These are phyloP conservation scores for Osmerus mordax DNA, from an alignment of 2,113 vertebrate genomes.

Conservation along the genomic window DNA sequence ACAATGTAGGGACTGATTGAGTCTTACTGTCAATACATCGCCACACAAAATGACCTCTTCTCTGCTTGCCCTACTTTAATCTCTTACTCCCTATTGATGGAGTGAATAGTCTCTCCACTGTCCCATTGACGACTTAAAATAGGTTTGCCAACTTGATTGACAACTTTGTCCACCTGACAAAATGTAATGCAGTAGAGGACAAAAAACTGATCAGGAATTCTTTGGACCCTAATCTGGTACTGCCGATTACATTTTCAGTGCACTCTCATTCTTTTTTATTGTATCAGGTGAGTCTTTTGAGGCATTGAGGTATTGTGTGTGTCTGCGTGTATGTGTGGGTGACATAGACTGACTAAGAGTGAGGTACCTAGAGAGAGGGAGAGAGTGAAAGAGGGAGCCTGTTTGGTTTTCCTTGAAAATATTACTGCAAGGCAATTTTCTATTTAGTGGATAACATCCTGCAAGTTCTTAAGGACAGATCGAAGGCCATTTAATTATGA, in stretches of 20 bases:
- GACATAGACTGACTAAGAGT: not conserved
- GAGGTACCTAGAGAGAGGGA: not conserved
- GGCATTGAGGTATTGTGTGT: conserved; percentile 48
- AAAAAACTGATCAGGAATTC: conserved; percentile 69
- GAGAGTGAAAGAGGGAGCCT: not conserved
- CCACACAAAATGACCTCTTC: conserved; percentile 43
- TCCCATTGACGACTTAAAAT: conserved; percentile 77
- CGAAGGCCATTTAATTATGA: not conserved
- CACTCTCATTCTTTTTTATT: conserved; percentile 60
- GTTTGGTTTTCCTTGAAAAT: not conserved
- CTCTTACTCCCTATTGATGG: conserved; percentile 71
- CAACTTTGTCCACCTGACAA: conserved; percentile 77
- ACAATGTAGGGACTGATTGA: conserved; percentile 66
- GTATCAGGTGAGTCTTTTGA: conserved; percentile 63
- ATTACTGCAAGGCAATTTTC: not conserved
- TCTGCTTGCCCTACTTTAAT: conserved; percentile 76
- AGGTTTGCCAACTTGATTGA: conserved; percentile 76
- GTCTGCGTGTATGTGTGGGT: not conserved
- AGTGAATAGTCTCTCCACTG: conserved; percentile 61
- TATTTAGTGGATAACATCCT: not conserved
- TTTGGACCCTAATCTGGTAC: conserved; percentile 68
- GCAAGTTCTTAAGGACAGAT: not conserved
- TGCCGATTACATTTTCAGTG: conserved; percentile 66
- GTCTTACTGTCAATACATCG: conserved; percentile 72
- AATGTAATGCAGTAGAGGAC: conserved; percentile 67